Conservation (phyloP, 2,888 invertebrate species). For the Encarsia formosa region DNA sequence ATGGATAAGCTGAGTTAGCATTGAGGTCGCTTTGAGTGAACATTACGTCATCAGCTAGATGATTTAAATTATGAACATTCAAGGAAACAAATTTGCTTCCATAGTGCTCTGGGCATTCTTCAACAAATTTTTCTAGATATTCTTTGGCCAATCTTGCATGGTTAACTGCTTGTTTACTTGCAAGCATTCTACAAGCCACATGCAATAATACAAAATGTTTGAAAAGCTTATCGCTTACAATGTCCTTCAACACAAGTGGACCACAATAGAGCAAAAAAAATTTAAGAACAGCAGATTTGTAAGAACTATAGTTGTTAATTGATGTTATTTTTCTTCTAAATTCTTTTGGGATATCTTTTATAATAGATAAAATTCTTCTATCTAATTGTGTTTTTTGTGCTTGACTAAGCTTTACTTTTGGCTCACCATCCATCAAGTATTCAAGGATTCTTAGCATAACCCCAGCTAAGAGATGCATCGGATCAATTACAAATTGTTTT, state of each 20-base stretch:
- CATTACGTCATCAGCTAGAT: not conserved
- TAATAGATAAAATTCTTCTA: not conserved
- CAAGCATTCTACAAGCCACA: not conserved
- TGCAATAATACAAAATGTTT: not conserved
- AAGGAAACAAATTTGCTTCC: not conserved
- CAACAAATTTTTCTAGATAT: not conserved
- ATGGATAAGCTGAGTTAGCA: constrained; percentile 1
- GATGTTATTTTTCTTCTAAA: not conserved
- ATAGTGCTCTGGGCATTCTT: not conserved
- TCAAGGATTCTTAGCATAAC: constrained; percentile 4
- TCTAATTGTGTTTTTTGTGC: not conserved
- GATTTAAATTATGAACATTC: not conserved
- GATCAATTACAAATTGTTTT: constrained; percentile 21
- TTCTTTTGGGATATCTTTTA: not conserved
- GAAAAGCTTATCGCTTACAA: not conserved
- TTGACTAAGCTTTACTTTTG: not conserved
- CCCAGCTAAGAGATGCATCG: constrained; percentile 22
- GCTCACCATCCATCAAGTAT: not conserved
- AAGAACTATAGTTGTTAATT: not conserved
- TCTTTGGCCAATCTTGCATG: not conserved
- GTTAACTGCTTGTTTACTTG: not conserved
- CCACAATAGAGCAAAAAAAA: not conserved
- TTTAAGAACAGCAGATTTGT: not conserved
- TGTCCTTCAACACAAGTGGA: not conserved
- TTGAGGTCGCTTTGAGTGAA: not conserved